These are phyloP conservation scores for Odocoileus hemionus DNA, from an alignment of 2,113 vertebrate species.

Conservation along the genomic window DNA sequence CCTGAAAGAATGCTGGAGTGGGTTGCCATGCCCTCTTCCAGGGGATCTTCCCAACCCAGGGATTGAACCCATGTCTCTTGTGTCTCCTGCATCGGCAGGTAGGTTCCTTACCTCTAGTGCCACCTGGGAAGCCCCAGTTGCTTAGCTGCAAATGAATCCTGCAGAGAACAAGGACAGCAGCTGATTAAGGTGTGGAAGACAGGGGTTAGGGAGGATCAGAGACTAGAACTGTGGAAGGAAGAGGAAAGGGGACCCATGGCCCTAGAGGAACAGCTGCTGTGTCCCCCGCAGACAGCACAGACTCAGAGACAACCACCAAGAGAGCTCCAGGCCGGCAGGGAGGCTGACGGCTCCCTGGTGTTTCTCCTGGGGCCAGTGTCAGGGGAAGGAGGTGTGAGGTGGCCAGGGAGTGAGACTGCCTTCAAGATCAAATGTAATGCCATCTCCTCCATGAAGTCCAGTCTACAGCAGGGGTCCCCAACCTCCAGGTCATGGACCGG, in stretches of 20 bases:
- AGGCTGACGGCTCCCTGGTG: neutral
- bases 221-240: neutral
- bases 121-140: neutral
- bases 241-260: neutral
- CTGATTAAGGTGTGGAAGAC: neutral
- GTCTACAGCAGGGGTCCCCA: neutral
- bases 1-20: neutral
- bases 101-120: neutral
- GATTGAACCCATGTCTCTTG: neutral
- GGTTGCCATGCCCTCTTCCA: neutral
- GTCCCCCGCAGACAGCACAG: neutral
- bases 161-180: neutral
- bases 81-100: neutral
- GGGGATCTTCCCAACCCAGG: neutral
- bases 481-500: neutral
- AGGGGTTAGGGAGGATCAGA: neutral
- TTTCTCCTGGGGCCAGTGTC: neutral
- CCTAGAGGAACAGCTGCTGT: neutral
- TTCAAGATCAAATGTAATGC: neutral
- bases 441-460: neutral
- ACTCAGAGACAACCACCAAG: neutral
- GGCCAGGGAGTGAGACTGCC: too few relatives aligned
- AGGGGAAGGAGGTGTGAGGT: neutral
- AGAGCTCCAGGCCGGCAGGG: neutral
- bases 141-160: neutral